A percentile compares a stretch with the other conserved stretches of the same genome.
These are phyloP conservation scores for Melangyna quadrimaculata DNA, from an alignment of 2,888 invertebrate genomes.

Conservation along the genomic window DNA sequence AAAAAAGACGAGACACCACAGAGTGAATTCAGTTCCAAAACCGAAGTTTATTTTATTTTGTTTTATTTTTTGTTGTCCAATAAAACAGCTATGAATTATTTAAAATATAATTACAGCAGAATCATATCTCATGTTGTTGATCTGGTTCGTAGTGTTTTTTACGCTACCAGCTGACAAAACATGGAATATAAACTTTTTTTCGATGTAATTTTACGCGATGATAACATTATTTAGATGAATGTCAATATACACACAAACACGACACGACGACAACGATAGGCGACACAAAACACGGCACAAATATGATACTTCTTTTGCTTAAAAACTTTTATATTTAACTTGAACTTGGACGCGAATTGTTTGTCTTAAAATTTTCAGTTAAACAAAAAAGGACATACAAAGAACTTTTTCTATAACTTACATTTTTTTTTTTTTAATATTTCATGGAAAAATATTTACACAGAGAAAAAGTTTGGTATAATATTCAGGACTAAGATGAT, in stretches of 20 bases:
- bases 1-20: slow-evolving; percentile 17
- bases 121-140: neutral
- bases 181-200: slow-evolving; percentile 26
- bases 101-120: neutral
- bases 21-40: slow-evolving; percentile 33
- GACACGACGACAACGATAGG: neutral
- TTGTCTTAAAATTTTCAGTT: neutral
- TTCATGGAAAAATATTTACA: neutral
- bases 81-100: slow-evolving; percentile 37
- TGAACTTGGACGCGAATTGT: slow-evolving; percentile 38
- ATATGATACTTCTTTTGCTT: neutral
- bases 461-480: neutral
- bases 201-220: slow-evolving; percentile 50
- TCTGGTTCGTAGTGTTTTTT: neutral
- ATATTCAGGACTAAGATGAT: slow-evolving; percentile 17
- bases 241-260: slow-evolving; percentile 54
- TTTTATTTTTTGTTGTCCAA: slow-evolving; percentile 25
- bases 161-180: slow-evolving; percentile 51
- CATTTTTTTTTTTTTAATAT: slow-evolving; percentile 7
- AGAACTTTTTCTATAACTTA: neutral
- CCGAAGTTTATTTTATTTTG: slow-evolving; percentile 31
- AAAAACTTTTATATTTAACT: neutral
- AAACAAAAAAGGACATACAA: neutral
- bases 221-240: slow-evolving; percentile 62
- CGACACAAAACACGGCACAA: slow-evolving; percentile 33